Evolutionary conservation across 2,113 vertebrate genomes (phyloP).

Genomic region (Strix aluco): DNA sequence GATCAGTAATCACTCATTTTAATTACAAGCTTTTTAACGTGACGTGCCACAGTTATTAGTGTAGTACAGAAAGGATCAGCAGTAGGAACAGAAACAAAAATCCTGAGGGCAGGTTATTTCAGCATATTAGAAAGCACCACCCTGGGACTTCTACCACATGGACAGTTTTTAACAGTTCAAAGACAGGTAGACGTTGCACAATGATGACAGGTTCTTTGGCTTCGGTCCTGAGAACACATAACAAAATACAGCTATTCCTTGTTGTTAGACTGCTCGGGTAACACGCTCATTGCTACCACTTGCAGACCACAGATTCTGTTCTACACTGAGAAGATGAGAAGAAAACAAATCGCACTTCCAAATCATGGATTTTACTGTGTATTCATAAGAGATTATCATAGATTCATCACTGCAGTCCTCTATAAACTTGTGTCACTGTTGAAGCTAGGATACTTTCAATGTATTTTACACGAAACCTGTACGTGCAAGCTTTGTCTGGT

Average conservation of each 20-base stretch:
- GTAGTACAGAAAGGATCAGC: neutral
- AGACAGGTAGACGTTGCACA: slow-evolving; percentile 16
- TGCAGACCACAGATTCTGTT: neutral
- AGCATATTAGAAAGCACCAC: neutral
- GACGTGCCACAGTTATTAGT: neutral
- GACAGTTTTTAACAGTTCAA: neutral
- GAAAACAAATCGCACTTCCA: neutral
- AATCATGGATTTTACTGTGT: neutral
- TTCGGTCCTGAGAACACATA: neutral
- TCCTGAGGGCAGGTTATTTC: slow-evolving; percentile 26
- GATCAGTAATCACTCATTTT: neutral
- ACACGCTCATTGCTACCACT: neutral
- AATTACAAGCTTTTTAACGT: neutral
- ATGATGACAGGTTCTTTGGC: neutral
- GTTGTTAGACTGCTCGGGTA: neutral
- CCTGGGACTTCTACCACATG: neutral
- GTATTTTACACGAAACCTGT: neutral
- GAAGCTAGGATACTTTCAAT: neutral
- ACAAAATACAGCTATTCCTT: neutral
- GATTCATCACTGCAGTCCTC: neutral
- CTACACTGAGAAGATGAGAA: neutral
- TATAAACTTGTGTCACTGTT: neutral
- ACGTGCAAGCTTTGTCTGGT: neutral
- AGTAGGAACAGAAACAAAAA: slow-evolving; percentile 13
- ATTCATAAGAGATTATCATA: neutral